phyloP scores from a whole-genome alignment of 37 sponge, comb jelly and placozoan species.

The Crambe crambe region DNA sequence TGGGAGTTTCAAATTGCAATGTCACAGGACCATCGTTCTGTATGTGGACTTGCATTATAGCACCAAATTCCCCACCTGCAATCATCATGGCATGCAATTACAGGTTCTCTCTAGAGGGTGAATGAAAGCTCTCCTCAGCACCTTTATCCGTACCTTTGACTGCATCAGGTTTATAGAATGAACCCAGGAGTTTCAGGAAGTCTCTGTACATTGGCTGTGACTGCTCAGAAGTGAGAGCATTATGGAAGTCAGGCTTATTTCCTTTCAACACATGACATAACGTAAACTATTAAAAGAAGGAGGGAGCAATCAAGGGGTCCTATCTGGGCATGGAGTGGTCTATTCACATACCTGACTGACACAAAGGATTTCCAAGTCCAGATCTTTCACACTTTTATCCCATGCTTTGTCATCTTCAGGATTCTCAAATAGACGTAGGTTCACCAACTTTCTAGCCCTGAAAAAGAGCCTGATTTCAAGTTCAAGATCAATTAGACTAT shows the following conservation, averaged over 20 bases:
- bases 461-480: background rate
- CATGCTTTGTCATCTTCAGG: constrained; percentile 67
- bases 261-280: constrained; percentile 96
- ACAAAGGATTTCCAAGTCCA: constrained; percentile 86
- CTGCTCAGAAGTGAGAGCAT: constrained; percentile 78
- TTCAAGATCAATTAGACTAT: background rate
- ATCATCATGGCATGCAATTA: background rate
- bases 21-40: constrained; percentile 99
- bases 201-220: constrained; percentile 83
- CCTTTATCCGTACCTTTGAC: constrained; percentile 66
- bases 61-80: constrained; percentile 95
- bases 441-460: constrained; percentile 82
- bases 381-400: constrained; percentile 87
- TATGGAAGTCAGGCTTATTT: constrained; percentile 98
- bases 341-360: constrained; percentile 88
- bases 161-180: constrained; percentile 69
- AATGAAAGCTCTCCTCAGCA: too few species aligned
- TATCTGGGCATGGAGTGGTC: background rate
- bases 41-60: constrained; percentile 94
- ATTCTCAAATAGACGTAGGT: constrained; percentile 85
- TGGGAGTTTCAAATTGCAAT: constrained; percentile 81
- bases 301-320: background rate
- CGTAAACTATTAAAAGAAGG: constrained; percentile 79
- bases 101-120: too few species aligned
- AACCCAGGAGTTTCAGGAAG: constrained; percentile 65